Evolutionary conservation across 2,113 vertebrate species (phyloP), one percentile per base, ranked within the genome.

Genomic region (Ifrita kowaldi): DNA sequence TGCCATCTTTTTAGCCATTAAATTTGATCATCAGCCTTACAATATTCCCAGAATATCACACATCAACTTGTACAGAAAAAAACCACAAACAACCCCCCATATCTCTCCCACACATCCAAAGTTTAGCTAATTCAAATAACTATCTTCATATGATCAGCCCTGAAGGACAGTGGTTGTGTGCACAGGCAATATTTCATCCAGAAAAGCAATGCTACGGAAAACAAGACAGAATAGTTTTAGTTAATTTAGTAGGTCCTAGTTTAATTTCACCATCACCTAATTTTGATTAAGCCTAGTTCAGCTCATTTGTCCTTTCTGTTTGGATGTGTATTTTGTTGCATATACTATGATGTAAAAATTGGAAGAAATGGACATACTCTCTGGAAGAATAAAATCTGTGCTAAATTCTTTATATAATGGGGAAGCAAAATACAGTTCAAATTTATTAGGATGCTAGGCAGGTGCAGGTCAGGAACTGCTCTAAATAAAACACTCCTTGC

Each of bases 81-180:
- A 47, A 1, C 0, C 11, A 50, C 11, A 33, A 62, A 35, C 12
- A 50, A 37, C 1, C 0, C 10, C 8, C 7, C 3, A 16, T 47
- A 32, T 75, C 5, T 73, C 9, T 75, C 17, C 7, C 23, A 75
- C 14, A 49, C 6, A 19, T 41, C 22, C 18, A 82, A 93, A 71
- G 2, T 8, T 71, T 42, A 50, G 15, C 41, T 84, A 87, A 84
- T 64, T 84, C 56, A 69, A 73, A 17, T 24, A 64, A 37, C 3
- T 74, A 6, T 68, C 41, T 82, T 85, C 24, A 20, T 55, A 35
- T 15, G 52, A 75, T 63, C 44, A 56, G 9, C 14, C 55, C 21
- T 65, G 59, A 83, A 65, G 33, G 47, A 50, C 5, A 16, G 19
- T 1, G 2, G 9, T 57, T 59, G 6, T 57, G 15, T 35, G 23